These are phyloP conservation scores for Antitype chi DNA, from an alignment of 2,888 invertebrate genomes.

Conservation along the genomic window DNA sequence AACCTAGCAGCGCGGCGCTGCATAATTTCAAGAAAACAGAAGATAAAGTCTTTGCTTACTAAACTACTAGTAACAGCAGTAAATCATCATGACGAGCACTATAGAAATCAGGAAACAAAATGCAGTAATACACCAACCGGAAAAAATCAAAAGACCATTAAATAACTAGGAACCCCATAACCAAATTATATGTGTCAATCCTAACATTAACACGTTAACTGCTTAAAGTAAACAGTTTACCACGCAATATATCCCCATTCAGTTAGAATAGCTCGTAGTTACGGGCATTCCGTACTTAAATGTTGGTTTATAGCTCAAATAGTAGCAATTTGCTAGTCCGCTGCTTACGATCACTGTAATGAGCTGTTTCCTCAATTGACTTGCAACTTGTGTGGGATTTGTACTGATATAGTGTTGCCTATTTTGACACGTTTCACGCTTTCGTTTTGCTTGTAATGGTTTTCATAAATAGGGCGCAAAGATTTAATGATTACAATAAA, in stretches of 20 bases:
- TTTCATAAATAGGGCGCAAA: neutral
- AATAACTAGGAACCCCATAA: constrained; percentile 8
- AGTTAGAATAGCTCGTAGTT: constrained; percentile 35
- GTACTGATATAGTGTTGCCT: constrained; percentile 8
- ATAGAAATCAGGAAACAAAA: neutral
- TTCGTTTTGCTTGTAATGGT: neutral
- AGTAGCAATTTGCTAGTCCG: constrained; percentile 64
- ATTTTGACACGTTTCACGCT: neutral
- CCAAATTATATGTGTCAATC: constrained; percentile 32
- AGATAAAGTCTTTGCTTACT: neutral
- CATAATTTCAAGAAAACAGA: neutral
- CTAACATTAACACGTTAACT: constrained; percentile 31
- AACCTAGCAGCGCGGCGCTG: neutral
- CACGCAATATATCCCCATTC: constrained; percentile 32
- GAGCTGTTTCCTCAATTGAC: constrained; percentile 65
- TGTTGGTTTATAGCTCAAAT: constrained; percentile 58
- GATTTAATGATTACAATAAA: neutral
- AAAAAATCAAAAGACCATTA: constrained; percentile 1
- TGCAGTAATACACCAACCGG: neutral
- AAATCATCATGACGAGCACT: neutral
- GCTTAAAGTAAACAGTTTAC: constrained; percentile 46
- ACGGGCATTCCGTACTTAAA: constrained; percentile 52
- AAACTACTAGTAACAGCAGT: no score
- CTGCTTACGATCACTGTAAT: constrained; percentile 62
- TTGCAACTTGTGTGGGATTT: constrained; percentile 60